phyloP scores from a whole-genome alignment of 2,797 vertebrate species.

The Sebastes hubbsi region DNA sequence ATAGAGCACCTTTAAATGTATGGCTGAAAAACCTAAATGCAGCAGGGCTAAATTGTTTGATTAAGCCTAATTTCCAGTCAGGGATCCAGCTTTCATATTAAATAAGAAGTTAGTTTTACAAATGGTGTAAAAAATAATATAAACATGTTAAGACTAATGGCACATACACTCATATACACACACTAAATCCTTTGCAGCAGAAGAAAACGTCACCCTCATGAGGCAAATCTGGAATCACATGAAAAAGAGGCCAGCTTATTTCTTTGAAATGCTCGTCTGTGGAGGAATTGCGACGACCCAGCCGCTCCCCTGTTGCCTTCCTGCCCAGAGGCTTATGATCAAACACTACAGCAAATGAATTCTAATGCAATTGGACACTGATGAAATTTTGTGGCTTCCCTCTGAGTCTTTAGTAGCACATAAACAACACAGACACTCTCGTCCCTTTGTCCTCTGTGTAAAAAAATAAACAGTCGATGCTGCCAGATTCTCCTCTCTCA shows the following conservation, averaged over 20 bases:
- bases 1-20: background rate
- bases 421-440: conserved; percentile 3
- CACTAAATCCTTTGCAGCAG: conserved; percentile 13
- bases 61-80: background rate
- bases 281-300: conserved; percentile 1
- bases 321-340: conserved; percentile 21
- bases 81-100: background rate
- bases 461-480: conserved; percentile 11
- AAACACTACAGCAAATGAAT: conserved; percentile 31
- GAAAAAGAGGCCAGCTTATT: conserved; percentile 9
- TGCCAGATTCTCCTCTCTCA: conserved; percentile 10
- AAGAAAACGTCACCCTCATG: conserved; percentile 25
- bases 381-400: conserved; percentile 29
- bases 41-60: background rate
- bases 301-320: background rate
- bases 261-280: conserved; percentile 12
- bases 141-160: background rate
- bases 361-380: conserved; percentile 22
- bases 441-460: conserved; percentile 33
- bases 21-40: background rate
- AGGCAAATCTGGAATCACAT: conserved; percentile 12
- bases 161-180: background rate
- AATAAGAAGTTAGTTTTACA: background rate
- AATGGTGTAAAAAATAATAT: background rate
- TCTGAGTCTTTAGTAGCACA: conserved; percentile 9